Percentiles rank a stretch among this genome's conserved stretches.
Evolutionary conservation across 2,888 invertebrate species (phyloP).

Genomic region (Petrophora chlorosata): DNA sequence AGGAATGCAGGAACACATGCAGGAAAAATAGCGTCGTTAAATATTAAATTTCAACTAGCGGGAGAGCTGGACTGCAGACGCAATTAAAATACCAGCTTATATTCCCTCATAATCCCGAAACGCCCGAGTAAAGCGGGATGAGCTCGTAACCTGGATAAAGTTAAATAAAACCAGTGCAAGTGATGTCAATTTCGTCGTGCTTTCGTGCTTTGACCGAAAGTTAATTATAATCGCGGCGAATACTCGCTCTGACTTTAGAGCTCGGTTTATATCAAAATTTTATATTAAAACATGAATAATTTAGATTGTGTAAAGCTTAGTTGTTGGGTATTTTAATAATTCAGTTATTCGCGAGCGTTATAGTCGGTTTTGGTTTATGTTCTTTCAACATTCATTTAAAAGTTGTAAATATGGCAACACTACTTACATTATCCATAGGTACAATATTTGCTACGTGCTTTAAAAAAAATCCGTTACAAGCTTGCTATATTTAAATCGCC

Average conservation of each 20-base stretch:
- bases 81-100: constrained; percentile 43
- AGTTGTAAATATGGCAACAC: too few species aligned
- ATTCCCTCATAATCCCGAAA: constrained; percentile 28
- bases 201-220: constrained; percentile 23
- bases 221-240: constrained; percentile 21
- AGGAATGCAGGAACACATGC: constrained; percentile 2
- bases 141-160: constrained; percentile 25
- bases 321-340: too few species aligned
- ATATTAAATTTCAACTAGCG: constrained; percentile 46
- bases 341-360: too few species aligned
- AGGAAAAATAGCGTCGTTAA: constrained; percentile 33
- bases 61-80: constrained; percentile 39
- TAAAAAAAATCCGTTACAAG: not conserved
- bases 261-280: not conserved
- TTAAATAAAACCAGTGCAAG: constrained; percentile 34
- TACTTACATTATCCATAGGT: too few species aligned
- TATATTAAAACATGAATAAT: not conserved
- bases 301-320: too few species aligned
- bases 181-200: constrained; percentile 26
- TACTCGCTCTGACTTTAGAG: constrained; percentile 6
- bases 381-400: too few species aligned
- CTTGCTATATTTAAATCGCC: constrained; percentile 6
- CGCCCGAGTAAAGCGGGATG: constrained; percentile 35
- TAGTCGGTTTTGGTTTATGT: too few species aligned
- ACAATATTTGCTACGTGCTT: too few species aligned